Percentiles rank a stretch among this genome's conserved stretches.
Evolutionary conservation across 2,113 vertebrate genomes (phyloP).

Genomic region (Bufo bufo): DNA sequence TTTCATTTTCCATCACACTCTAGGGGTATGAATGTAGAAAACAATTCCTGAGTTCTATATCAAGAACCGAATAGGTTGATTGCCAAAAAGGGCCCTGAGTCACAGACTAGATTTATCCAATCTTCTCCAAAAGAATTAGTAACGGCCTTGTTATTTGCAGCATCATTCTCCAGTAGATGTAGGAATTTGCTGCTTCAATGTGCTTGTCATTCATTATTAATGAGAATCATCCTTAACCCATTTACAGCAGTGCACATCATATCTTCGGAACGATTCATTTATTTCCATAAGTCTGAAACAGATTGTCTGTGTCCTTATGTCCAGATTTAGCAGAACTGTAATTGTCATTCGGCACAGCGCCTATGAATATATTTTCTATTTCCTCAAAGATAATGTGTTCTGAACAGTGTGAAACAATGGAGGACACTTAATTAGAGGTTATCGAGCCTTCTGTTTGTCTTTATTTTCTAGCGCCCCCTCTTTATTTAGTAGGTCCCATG

Average conservation of each 20-base stretch:
- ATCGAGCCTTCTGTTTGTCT: no score
- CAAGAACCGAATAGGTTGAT: background rate
- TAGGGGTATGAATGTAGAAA: background rate
- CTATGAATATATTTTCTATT: background rate
- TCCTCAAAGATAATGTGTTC: background rate
- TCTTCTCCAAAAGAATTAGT: background rate
- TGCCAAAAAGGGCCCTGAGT: background rate
- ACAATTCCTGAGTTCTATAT: background rate
- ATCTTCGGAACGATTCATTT: background rate
- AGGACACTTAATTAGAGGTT: background rate
- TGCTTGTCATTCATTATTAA: conserved; percentile 4
- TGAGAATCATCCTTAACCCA: background rate
- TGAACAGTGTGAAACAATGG: background rate
- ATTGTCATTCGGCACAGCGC: no score
- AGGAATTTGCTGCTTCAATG: background rate
- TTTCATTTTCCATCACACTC: background rate
- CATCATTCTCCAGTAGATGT: background rate
- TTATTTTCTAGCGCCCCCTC: no score
- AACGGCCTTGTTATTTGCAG: background rate
- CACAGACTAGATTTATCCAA: background rate
- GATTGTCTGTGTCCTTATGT: background rate
- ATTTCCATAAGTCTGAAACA: no score
- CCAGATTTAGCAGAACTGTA: no score
- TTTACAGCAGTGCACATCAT: background rate
- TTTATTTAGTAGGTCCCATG: no score